Base-by-base conservation (phyloP, 2,797 vertebrate genomes). In the Tapera naevia region DNA sequence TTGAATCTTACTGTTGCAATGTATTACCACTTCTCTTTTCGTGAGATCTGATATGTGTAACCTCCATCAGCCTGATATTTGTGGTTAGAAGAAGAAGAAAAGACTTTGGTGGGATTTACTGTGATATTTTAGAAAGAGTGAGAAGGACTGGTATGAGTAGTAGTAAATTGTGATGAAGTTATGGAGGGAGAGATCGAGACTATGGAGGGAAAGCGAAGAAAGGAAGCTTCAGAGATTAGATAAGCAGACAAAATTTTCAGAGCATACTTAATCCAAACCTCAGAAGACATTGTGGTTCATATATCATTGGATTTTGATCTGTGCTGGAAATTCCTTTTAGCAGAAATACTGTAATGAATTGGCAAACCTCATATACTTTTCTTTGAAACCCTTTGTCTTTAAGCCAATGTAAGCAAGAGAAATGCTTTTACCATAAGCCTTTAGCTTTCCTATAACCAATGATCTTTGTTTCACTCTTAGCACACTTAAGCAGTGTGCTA, bases 391-490 rank as follows among this genome's bases (percentile, higher is more conserved):
- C 89, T 91, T 86, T 96, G 93, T 89, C 66, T 79, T 89, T 75
- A 58, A 88, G 87, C 89, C 96, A 96, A 9, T 37, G 19, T 93
- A 96, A 95, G 81, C 91, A 93, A 88, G 81, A 74, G 35, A 93
- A 92, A 95, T 88, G 69, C n/a, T 88, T 95, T 95, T 95, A 88
- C 89, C 69, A 89, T 79, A 79, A 93, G 62, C 45, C 25, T 79
- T 78, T 83, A 69, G 62, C 56, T 91, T 94, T 93, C 54, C 57
- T 88, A 54, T 71, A 93, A 71, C 33, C 48, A 48, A 10, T 56
- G 65, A 50, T 91, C 4, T 9, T 51, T 75, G 10, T 60, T 89
- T 95, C 54, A 84, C 45, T 91, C 46, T 54, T 75, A 92, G 82
- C 13, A 32, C 19, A 25, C 10, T 78, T 57, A 46, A 67, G 25